phyloP scores from a whole-genome alignment of 2,797 vertebrate genomes.

The Cottoperca gobio region DNA sequence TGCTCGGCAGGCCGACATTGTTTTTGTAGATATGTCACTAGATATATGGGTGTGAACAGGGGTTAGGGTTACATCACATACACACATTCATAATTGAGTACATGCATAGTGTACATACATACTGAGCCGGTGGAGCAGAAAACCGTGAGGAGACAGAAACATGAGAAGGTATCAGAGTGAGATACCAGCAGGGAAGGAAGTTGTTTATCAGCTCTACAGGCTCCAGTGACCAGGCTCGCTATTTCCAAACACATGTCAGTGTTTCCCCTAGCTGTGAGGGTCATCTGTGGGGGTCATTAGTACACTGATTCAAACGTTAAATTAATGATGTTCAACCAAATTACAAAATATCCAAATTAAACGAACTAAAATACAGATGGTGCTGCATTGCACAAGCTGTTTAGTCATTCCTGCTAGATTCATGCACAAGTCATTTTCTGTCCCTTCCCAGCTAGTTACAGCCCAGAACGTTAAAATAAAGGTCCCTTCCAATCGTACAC shows the following conservation, averaged over 20 bases:
- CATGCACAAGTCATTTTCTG: neutral
- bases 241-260: neutral
- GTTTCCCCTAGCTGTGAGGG: neutral
- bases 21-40: neutral
- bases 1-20: neutral
- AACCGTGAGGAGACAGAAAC: constrained; percentile 24
- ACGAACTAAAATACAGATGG: neutral
- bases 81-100: neutral
- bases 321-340: neutral
- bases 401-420: neutral
- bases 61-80: neutral
- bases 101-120: constrained; percentile 39
- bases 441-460: neutral
- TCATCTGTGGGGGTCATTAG: neutral
- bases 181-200: constrained; percentile 1
- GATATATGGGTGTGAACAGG: neutral
- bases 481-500: neutral
- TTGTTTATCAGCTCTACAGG: constrained; percentile 14
- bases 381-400: neutral
- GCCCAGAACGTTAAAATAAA: neutral
- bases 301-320: neutral
- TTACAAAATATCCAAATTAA: neutral
- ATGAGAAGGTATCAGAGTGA: constrained; percentile 13
- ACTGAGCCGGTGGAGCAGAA: constrained; percentile 6
- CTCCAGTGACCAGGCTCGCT: neutral